phyloP scores from a whole-genome alignment of 2,888 invertebrate genomes.

The Agriotes lineatus region DNA sequence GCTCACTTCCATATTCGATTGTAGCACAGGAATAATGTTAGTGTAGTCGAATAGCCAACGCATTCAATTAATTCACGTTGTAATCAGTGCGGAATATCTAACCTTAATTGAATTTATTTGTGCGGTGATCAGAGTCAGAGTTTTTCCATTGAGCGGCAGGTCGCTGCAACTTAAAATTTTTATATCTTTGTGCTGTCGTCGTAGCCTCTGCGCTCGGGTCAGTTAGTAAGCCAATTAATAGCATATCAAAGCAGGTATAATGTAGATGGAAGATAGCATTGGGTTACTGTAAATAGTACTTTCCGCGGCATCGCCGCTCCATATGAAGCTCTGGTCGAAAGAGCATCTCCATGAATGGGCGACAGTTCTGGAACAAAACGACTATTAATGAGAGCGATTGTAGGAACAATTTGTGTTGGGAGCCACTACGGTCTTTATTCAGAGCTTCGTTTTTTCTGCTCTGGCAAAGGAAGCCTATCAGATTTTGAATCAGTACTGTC shows the following conservation, averaged over 20 bases:
- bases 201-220: slow-evolving; percentile 28
- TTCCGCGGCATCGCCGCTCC: slow-evolving; percentile 24
- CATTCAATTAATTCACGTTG: slow-evolving; percentile 54
- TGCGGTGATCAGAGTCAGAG: slow-evolving; percentile 47
- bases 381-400: background rate
- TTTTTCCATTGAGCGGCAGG: slow-evolving; percentile 38
- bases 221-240: slow-evolving; percentile 58
- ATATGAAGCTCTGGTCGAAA: slow-evolving; percentile 17
- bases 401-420: background rate
- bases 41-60: slow-evolving; percentile 12
- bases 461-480: too few relatives aligned
- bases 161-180: slow-evolving; percentile 50
- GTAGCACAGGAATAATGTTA: background rate
- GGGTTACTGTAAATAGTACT: slow-evolving; percentile 31
- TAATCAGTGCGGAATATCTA: slow-evolving; percentile 57
- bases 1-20: slow-evolving; percentile 13
- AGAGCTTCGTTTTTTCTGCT: too few relatives aligned
- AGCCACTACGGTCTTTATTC: too few relatives aligned
- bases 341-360: slow-evolving; percentile 11
- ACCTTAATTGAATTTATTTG: slow-evolving; percentile 60
- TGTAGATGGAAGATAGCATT: slow-evolving; percentile 58
- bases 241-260: slow-evolving; percentile 59
- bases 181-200: slow-evolving; percentile 59
- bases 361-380: background rate
- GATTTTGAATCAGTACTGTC: too few relatives aligned